Percentiles rank a stretch among this genome's conserved stretches.
Evolutionary conservation across 2,797 vertebrate genomes (phyloP).

Genomic region (Parambassis ranga): DNA sequence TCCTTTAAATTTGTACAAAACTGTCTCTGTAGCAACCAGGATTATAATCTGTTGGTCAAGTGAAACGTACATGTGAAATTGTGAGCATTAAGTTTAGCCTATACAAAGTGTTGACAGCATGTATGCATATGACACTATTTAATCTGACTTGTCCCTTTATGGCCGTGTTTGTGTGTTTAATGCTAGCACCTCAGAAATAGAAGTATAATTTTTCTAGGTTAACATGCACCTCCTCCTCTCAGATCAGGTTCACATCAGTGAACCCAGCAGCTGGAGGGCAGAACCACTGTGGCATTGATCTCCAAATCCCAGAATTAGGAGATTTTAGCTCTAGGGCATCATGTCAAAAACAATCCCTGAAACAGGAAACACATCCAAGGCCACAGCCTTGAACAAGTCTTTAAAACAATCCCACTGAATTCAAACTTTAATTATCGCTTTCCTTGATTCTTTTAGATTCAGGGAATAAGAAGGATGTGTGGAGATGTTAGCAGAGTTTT

Average conservation of each 20-base stretch:
- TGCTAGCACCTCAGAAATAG: background rate
- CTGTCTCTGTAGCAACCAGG: background rate
- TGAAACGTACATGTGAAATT: background rate
- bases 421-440: background rate
- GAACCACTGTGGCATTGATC: slow-evolving; percentile 54
- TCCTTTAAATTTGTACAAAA: background rate
- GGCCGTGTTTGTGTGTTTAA: background rate
- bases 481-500: background rate
- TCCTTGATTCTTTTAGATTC: background rate
- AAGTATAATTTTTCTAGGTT: slow-evolving; percentile 4
- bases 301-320: slow-evolving; percentile 57
- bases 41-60: background rate
- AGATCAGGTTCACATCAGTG: slow-evolving; percentile 30
- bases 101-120: background rate
- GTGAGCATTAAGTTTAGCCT: background rate
- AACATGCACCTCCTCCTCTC: slow-evolving; percentile 15
- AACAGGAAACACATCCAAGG: slow-evolving; percentile 32
- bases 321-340: slow-evolving; percentile 30
- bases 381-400: slow-evolving; percentile 41
- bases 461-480: background rate
- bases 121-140: background rate
- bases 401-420: slow-evolving; percentile 18
- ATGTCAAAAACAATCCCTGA: slow-evolving; percentile 42
- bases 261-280: slow-evolving; percentile 47
- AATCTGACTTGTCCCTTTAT: background rate